Evolutionary conservation across 2,888 invertebrate genomes (phyloP).

Genomic region (Sericinus montela): DNA sequence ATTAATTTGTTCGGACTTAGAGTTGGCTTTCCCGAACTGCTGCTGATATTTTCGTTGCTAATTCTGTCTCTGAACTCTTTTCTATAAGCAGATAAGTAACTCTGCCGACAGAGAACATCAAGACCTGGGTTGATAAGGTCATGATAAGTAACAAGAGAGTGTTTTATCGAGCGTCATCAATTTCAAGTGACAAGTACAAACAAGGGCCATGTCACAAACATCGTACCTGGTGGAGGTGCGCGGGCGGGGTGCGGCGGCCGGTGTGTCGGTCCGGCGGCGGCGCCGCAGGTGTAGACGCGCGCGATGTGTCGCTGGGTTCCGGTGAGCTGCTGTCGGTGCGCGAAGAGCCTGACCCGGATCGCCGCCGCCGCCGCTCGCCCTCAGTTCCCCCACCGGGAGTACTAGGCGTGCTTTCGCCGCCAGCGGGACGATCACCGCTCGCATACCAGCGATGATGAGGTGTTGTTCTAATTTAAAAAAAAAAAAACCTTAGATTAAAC

Average conservation of each 20-base stretch:
- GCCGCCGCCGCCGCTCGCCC: constrained; percentile 71
- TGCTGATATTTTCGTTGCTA: too few species aligned
- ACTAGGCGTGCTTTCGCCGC: constrained; percentile 60
- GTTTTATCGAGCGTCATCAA: too few species aligned
- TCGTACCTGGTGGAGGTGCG: constrained; percentile 34
- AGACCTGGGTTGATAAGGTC: too few species aligned
- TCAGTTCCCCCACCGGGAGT: constrained; percentile 66
- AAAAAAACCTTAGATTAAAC: too few species aligned
- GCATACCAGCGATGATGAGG: constrained; percentile 70
- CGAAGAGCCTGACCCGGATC: constrained; percentile 74
- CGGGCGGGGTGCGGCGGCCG: constrained; percentile 48
- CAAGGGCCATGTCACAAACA: too few species aligned
- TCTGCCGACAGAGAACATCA: too few species aligned
- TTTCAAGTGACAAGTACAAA: too few species aligned
- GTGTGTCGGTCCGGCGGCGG: constrained; percentile 50
- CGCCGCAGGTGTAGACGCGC: constrained; percentile 79
- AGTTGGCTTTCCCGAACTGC: too few species aligned
- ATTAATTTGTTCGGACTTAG: too few species aligned
- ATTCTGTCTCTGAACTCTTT: too few species aligned
- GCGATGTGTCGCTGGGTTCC: constrained; percentile 77
- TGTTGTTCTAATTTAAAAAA: constrained; percentile 41
- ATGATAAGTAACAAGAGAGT: too few species aligned
- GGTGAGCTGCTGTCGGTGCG: constrained; percentile 79
- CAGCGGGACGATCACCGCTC: constrained; percentile 41
- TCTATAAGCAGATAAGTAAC: too few species aligned